Base-by-base conservation (phyloP, 2,888 invertebrate species). In the Cryptophagus acutangulus region DNA sequence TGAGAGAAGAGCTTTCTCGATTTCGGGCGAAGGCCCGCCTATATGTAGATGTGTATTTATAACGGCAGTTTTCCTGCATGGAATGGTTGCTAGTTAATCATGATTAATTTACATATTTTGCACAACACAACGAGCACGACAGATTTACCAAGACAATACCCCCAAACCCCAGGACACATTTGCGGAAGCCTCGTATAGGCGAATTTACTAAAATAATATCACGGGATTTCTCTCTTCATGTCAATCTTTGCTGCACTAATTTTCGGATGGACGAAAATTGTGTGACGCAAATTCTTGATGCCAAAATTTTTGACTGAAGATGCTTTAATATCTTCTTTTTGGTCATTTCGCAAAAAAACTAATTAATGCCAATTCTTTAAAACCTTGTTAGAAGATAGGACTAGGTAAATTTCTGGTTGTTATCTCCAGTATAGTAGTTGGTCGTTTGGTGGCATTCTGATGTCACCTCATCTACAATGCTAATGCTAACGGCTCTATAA, bases 401-500 rank as follows among this genome's bases (percentile, higher is more conserved):
- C n/a, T 40, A 41, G 47, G 36, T 41, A 41, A 40, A 45, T 45
- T 48, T 48, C 40, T 50, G 45, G 55, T 52, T 53, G 53, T 54
- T 52, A 55, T 55, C 55, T 51, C 48, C 51, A 53, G 46, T 51
- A 46, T 49, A 41, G 51, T 41, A 29, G 41, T 26, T 15, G 38
- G 38, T 40, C 39, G 45, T 33, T 40, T 40, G 38, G 38, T 43
- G 43, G 43, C 47, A 43, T 46, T 48, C 42, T 45, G 40, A 46
- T 53, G 56, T 52, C 55, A 55, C 50, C 57, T 60, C 58, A 62
- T 62, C 56, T 62, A 57, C 57, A 62, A 50, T 61, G 59, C 62
- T 56, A 61, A 62, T 62, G 58, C 45, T 57, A 61, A 60, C 60
- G 52, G 55, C 57, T 51, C 57, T 50, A 61, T 62, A 62, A 62